These are phyloP conservation scores for Spondyliosoma cantharus DNA, from an alignment of 2,797 vertebrate genomes.

Conservation along the genomic window DNA sequence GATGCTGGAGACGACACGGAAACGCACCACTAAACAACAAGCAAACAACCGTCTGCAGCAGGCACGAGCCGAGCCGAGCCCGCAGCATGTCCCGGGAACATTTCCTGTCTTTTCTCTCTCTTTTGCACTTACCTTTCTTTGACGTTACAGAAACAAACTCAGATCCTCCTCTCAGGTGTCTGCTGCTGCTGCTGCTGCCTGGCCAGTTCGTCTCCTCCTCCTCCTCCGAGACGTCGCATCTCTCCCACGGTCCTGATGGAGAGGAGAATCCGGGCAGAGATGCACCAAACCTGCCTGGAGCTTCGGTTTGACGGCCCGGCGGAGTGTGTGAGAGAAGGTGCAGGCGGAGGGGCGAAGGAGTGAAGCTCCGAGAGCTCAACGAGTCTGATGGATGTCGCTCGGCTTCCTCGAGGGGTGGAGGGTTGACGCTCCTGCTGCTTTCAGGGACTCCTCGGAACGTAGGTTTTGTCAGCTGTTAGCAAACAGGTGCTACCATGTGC, in stretches of 20 bases:
- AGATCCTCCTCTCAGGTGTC: constrained; percentile 68
- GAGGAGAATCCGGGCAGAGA: constrained; percentile 41
- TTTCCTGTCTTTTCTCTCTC: background rate
- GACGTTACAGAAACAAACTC: constrained; percentile 62
- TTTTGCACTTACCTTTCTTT: constrained; percentile 54
- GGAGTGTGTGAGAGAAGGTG: background rate
- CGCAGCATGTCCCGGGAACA: background rate
- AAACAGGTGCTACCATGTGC: background rate
- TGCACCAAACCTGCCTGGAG: constrained; percentile 10
- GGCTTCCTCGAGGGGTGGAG: constrained; percentile 64
- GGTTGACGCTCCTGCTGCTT: constrained; percentile 50
- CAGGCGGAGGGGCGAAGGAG: background rate
- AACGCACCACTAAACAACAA: constrained; percentile 38
- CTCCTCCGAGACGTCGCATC: constrained; percentile 76
- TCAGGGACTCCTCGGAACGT: constrained; percentile 44
- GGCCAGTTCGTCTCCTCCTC: constrained; percentile 70
- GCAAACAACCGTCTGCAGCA: background rate
- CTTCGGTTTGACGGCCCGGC: constrained; percentile 14
- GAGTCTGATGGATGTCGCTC: constrained; percentile 59
- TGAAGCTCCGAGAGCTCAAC: constrained; percentile 6
- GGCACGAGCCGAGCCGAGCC: background rate
- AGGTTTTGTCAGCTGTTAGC: background rate
- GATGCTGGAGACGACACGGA: constrained; percentile 52
- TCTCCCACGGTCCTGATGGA: constrained; percentile 62
- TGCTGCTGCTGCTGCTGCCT: constrained; percentile 60